Percentiles rank a stretch among this genome's conserved stretches.
Conservation (phyloP, 30 jellyfish, hydroid and myxozoan genomes). For the Pelagia noctiluca region DNA sequence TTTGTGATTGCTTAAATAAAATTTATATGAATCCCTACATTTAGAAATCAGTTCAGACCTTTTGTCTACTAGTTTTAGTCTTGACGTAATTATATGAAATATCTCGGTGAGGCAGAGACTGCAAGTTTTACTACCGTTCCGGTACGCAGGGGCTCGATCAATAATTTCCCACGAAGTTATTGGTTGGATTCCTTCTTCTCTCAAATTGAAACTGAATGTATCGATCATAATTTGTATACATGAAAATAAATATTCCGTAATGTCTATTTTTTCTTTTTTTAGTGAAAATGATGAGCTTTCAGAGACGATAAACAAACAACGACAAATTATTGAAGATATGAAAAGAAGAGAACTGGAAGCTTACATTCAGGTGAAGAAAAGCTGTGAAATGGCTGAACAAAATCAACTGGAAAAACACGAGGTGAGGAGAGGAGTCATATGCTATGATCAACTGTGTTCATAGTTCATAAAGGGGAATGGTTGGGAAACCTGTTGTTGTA, state of each 20-base stretch:
- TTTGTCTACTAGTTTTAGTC: constrained; percentile 10
- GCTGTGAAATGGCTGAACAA: constrained; percentile 89
- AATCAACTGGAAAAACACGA: constrained; percentile 83
- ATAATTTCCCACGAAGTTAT: constrained; percentile 32
- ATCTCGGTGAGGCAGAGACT: constrained; percentile 44
- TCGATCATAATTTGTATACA: too few relatives aligned
- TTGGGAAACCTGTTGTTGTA: background rate
- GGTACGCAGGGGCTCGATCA: constrained; percentile 53
- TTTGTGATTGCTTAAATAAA: too few relatives aligned
- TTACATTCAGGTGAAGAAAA: constrained; percentile 77
- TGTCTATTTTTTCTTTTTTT: background rate
- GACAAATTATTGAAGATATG: constrained; percentile 52
- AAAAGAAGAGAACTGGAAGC: constrained; percentile 76
- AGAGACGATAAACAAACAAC: constrained; percentile 73
- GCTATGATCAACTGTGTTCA: too few relatives aligned
- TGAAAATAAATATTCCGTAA: too few relatives aligned
- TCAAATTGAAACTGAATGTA: too few relatives aligned
- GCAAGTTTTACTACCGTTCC: constrained; percentile 42
- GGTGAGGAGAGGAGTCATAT: constrained; percentile 42
- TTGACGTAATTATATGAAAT: constrained; percentile 51
- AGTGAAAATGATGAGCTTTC: constrained; percentile 69
- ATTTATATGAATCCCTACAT: too few relatives aligned
- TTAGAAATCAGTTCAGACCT: too few relatives aligned
- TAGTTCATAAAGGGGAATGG: background rate
- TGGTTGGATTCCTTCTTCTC: constrained; percentile 24